A percentile compares a stretch with the other conserved stretches of the same genome.
phyloP scores from a whole-genome alignment of 35 echinoderm and acorn worm species.

The Lytechinus pictus region DNA sequence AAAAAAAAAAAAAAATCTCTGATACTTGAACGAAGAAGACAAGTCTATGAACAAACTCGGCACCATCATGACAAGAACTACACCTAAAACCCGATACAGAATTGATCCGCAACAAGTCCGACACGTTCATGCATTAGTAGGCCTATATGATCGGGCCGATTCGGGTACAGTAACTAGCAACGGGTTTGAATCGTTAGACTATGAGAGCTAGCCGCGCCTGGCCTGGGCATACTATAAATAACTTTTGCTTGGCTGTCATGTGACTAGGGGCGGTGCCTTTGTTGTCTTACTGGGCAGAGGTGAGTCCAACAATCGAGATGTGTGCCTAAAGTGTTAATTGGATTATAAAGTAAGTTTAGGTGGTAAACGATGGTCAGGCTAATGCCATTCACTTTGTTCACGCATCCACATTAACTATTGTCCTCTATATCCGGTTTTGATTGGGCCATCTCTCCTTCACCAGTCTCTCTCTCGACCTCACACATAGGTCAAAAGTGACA shows the following conservation, averaged over 20 bases:
- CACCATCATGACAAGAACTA: too few species aligned
- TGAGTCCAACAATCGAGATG: not conserved
- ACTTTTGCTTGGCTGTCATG: conserved; percentile 17
- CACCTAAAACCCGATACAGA: too few species aligned
- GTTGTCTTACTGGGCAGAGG: not conserved
- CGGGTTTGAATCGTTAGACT: not conserved
- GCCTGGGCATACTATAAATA: conserved; percentile 44
- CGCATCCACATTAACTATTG: not conserved
- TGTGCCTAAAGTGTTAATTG: conserved; percentile 37
- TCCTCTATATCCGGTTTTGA: not conserved
- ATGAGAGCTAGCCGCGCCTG: not conserved
- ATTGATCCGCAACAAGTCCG: too few species aligned
- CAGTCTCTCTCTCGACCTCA: not conserved
- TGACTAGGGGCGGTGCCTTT: conserved; percentile 40
- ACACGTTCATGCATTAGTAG: too few species aligned
- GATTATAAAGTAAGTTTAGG: not conserved
- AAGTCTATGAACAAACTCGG: too few species aligned
- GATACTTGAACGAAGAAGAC: too few species aligned
- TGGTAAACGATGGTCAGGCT: not conserved
- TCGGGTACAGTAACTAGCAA: not conserved
- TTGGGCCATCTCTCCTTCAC: not conserved
- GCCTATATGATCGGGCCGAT: not conserved
- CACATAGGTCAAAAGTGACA: not conserved
- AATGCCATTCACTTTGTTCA: not conserved
- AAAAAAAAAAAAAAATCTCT: too few species aligned